phyloP scores from a whole-genome alignment of 1,140 invertebrate genomes.

The Parasteatoda tepidariorum region DNA sequence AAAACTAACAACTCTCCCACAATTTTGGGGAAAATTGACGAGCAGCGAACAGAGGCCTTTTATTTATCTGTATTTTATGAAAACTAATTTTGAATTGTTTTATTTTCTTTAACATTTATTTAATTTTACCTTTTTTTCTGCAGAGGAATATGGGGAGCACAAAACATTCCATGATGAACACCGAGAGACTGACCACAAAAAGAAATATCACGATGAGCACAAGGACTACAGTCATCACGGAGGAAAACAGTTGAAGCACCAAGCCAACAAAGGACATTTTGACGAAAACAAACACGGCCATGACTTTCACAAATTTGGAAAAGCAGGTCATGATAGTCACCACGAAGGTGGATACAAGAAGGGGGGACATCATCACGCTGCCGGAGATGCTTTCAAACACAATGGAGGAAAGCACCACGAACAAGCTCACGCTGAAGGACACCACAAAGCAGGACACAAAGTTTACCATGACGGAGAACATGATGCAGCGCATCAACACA shows the following conservation, averaged over 20 bases:
- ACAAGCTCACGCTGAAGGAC: slow-evolving; percentile 15
- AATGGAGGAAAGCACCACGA: slow-evolving; percentile 10
- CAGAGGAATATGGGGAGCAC: slow-evolving; percentile 64
- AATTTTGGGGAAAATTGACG: too few species aligned
- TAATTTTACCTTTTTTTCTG: slow-evolving; percentile 15
- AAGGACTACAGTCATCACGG: slow-evolving; percentile 53
- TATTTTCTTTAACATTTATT: background rate
- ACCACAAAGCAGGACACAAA: slow-evolving; percentile 11
- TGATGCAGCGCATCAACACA: slow-evolving; percentile 26
- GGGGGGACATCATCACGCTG: slow-evolving; percentile 47
- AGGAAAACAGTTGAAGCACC: slow-evolving; percentile 49
- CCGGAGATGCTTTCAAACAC: slow-evolving; percentile 36
- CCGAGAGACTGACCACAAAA: slow-evolving; percentile 62
- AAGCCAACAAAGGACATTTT: slow-evolving; percentile 48
- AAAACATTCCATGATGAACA: slow-evolving; percentile 64
- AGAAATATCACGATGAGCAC: slow-evolving; percentile 61
- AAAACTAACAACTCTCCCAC: too few species aligned
- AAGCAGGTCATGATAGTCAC: slow-evolving; percentile 37
- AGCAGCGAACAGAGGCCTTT: too few species aligned
- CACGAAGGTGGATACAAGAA: slow-evolving; percentile 29
- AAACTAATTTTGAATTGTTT: too few species aligned
- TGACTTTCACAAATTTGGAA: slow-evolving; percentile 60
- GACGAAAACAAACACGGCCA: slow-evolving; percentile 59
- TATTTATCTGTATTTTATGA: too few species aligned
- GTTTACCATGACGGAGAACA: slow-evolving; percentile 24